These are phyloP conservation scores for Rhopalosiphum padi DNA, from an alignment of 1,140 invertebrate genomes.

Conservation along the genomic window DNA sequence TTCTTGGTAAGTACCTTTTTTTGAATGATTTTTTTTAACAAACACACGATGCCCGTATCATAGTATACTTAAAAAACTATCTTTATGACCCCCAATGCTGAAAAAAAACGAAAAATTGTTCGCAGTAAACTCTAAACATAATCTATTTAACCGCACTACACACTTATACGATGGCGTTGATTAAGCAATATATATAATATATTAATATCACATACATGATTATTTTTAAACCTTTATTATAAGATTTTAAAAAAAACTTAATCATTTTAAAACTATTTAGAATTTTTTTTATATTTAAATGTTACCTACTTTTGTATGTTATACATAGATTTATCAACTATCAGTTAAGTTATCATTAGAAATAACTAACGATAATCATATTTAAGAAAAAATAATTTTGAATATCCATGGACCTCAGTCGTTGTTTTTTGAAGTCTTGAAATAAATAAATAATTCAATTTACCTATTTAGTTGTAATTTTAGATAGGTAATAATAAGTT, in stretches of 20 bases:
- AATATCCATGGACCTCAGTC: no score
- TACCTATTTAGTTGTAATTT: not conserved
- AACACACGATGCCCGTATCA: not conserved
- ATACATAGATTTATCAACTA: not conserved
- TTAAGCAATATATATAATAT: not conserved
- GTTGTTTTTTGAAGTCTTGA: no score
- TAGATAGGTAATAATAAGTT: not conserved
- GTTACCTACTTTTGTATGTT: not conserved
- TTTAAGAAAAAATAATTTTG: no score
- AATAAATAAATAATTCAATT: no score
- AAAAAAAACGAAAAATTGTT: constrained; percentile 2
- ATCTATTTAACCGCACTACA: not conserved
- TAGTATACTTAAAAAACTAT: not conserved
- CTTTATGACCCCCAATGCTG: not conserved
- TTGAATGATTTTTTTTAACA: not conserved
- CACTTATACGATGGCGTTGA: no score
- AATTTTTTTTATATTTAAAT: not conserved
- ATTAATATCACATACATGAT: not conserved
- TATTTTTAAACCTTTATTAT: not conserved
- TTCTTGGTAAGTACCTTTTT: not conserved
- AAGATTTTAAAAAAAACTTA: not conserved
- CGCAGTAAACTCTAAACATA: not conserved
- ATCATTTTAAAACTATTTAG: not conserved
- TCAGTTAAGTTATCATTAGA: not conserved
- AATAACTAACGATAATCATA: not conserved